phyloP scores from a whole-genome alignment of 2,113 vertebrate species.

The Sapayoa aenigma region DNA sequence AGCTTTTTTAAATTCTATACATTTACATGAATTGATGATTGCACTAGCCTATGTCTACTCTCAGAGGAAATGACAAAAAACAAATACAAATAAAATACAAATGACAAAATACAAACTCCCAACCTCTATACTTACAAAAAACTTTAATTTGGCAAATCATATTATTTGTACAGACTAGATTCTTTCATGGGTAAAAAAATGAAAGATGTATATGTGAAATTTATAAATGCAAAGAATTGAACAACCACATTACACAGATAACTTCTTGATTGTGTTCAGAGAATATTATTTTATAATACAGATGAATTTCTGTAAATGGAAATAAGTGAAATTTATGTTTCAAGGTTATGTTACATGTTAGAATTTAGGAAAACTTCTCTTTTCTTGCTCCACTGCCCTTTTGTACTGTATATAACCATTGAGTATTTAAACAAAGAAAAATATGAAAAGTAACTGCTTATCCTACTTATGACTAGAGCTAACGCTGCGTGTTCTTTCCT shows the following conservation, averaged over 20 bases:
- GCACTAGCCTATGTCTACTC: not conserved
- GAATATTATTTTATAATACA: not conserved
- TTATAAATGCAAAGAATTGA: not conserved
- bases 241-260: not conserved
- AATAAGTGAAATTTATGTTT: not conserved
- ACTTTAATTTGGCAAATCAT: not conserved
- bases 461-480: not conserved
- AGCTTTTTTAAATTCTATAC: not conserved
- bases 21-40: not conserved
- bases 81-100: not conserved
- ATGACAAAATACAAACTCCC: not conserved
- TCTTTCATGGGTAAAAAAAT: not conserved
- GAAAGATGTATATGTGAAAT: not conserved
- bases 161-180: not conserved
- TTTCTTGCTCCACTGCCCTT: not conserved
- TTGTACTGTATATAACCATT: not conserved
- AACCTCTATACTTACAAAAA: not conserved
- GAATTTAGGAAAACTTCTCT: not conserved
- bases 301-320: not conserved
- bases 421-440: not conserved
- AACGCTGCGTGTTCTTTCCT: not conserved
- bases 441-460: not conserved
- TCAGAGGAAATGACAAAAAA: not conserved
- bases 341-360: not conserved
- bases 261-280: not conserved